Conservation (phyloP, 2,888 invertebrate species). For the Syrista parreyssii region DNA sequence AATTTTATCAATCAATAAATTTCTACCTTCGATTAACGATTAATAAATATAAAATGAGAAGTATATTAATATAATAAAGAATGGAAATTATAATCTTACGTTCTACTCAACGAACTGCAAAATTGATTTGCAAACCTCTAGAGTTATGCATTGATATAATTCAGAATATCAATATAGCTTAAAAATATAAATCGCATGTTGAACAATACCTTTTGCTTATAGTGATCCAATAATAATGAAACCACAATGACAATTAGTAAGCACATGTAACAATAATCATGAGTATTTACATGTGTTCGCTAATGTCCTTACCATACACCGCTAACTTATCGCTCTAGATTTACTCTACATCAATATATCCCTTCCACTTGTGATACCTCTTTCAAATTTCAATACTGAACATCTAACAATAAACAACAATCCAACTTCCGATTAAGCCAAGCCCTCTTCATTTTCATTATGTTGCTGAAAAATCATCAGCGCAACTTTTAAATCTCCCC, state of each 20-base stretch:
- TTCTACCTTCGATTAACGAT: background rate
- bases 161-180: background rate
- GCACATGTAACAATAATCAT: background rate
- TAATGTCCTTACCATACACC: background rate
- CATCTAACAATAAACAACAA: background rate
- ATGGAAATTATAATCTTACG: background rate
- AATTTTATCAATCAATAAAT: background rate
- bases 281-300: background rate
- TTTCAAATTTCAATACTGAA: background rate
- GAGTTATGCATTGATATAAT: background rate
- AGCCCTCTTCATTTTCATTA: background rate
- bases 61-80: background rate
- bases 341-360: background rate
- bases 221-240: background rate
- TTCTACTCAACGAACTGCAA: background rate
- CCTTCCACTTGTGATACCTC: background rate
- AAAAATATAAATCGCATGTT: background rate
- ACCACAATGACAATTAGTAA: background rate
- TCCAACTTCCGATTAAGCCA: background rate
- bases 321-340: background rate
- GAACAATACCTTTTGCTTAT: background rate
- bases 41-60: too few relatives aligned
- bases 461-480: background rate
- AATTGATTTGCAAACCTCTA: background rate
- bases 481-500: background rate